These are phyloP conservation scores for Pentalonia nigronervosa DNA, from an alignment of 1,140 invertebrate species.

Conservation along the genomic window DNA sequence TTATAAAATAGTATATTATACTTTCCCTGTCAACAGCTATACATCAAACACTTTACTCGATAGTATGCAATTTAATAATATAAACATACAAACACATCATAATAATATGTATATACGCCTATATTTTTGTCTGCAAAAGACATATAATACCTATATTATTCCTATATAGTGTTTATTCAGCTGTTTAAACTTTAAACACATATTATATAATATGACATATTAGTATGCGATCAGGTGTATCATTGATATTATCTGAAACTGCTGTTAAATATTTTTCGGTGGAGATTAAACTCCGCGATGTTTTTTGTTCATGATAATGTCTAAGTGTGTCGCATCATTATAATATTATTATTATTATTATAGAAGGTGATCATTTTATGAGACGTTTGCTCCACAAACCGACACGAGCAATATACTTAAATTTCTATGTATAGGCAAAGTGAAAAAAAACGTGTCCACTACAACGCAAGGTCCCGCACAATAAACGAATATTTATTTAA, in stretches of 20 bases:
- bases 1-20: not conserved
- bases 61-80: not conserved
- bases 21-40: constrained; percentile 24
- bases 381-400: constrained; percentile 20
- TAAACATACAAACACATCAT: not conserved
- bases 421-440: not conserved
- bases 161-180: no score
- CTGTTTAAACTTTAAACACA: not conserved
- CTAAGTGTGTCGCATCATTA: not conserved
- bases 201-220: not conserved
- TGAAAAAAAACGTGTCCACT: not conserved
- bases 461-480: not conserved
- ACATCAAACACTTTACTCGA: not conserved
- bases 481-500: not conserved
- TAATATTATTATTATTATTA: not conserved
- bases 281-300: not conserved
- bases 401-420: not conserved
- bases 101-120: not conserved
- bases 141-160: no score
- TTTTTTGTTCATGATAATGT: not conserved
- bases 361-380: not conserved
- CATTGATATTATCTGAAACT: not conserved
- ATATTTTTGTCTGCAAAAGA: not conserved
- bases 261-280: not conserved
- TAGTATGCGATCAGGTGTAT: not conserved